Evolutionary conservation across 2,888 invertebrate genomes (phyloP), one percentile per base, ranked within the genome.

Genomic region (Melanargia galathea): DNA sequence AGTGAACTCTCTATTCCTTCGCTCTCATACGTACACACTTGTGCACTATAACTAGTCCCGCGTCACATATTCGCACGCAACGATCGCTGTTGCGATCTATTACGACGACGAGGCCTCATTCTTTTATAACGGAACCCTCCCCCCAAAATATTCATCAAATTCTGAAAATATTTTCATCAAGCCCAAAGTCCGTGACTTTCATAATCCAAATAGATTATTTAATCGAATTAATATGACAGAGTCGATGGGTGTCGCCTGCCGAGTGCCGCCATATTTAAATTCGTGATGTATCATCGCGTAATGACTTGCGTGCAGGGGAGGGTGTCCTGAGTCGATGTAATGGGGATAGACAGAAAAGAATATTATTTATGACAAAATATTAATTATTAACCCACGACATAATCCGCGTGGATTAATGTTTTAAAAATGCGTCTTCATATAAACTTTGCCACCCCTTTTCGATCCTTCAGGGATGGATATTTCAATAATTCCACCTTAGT

Each of bases 191-290:
- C 58, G 59, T 63, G 54, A 59, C 51, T 57, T 64, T 64, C 49
- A 59, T 59, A 59, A 59, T 59, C 59, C 59, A 74, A 78, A 77
- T 72, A 71, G 72, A 77, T 73, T 68, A 73, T 71, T 73, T 81
- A 78, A 84, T 84, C 79, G 76, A 80, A 71, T 68, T 68, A 70
- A 71, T 71, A 68, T 71, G 71, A 76, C 73, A 69, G 62, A 61
- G 69, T 65, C 70, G 74, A 70, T 73, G 74, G 73, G 69, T 71
- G 73, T 71, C 75, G 72, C 74, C 75, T 51, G 62, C 56, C 75
- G 72, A 74, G 75, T 51, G 62, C 56, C 73, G 76, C 77, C 74
- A 76, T 75, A 75, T 78, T 80, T 70, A 55, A 65, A 65, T 66
- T 58, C 54, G 40, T 67, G 67, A 71, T 65, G 62, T 54, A 69